Evolutionary conservation across 2,113 vertebrate species (phyloP).

Genomic region (Campylomormyrus numenius): DNA sequence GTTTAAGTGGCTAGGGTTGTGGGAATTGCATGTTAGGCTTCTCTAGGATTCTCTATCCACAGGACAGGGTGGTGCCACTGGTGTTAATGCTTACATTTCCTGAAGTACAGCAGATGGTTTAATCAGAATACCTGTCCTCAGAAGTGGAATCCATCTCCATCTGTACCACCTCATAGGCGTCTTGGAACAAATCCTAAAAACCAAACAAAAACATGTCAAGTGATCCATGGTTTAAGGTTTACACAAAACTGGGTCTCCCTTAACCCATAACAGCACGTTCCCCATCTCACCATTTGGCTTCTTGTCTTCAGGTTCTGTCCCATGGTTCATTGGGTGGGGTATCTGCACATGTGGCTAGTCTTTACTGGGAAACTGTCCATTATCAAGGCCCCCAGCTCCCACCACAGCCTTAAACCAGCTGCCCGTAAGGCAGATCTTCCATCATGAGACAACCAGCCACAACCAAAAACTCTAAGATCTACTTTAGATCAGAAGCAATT

Average conservation of each 20-base stretch:
- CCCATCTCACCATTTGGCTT: not conserved
- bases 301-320: not conserved
- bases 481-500: not conserved
- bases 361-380: not conserved
- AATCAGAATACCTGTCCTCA: slow-evolving; percentile 24
- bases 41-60: not conserved
- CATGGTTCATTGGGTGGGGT: not conserved
- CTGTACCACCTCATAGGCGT: slow-evolving; percentile 61
- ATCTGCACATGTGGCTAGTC: not conserved
- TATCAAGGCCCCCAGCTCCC: not conserved
- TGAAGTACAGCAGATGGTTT: not conserved
- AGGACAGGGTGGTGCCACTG: not conserved
- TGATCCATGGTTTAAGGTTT: not conserved
- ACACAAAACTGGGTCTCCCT: not conserved
- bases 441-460: not conserved
- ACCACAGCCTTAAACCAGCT: not conserved
- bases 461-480: not conserved
- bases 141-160: slow-evolving; percentile 29
- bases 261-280: not conserved
- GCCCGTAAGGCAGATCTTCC: not conserved
- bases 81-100: not conserved
- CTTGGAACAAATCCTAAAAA: slow-evolving; percentile 68
- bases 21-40: not conserved
- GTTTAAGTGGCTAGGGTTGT: not conserved
- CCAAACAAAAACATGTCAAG: not conserved